A percentile compares a stretch with the other conserved stretches of the same genome.
Evolutionary conservation across 1,140 invertebrate species (phyloP).

Genomic region (Nylanderia fulva): DNA sequence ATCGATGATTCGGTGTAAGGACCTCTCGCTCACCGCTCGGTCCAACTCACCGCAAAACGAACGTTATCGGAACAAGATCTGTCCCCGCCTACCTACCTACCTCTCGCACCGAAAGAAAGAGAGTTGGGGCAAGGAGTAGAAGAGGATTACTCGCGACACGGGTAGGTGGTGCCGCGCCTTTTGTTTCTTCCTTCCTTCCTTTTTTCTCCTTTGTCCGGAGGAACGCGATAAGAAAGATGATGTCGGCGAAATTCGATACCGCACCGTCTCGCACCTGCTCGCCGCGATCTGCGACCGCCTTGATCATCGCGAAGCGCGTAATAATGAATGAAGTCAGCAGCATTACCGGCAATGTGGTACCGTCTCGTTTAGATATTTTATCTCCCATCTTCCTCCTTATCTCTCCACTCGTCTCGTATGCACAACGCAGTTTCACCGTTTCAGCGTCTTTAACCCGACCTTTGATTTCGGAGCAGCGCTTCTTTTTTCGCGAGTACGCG

Average conservation of each 20-base stretch:
- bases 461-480: background rate
- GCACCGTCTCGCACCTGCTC: slow-evolving; percentile 65
- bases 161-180: slow-evolving; percentile 22
- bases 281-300: background rate
- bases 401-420: background rate
- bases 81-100: slow-evolving; percentile 28
- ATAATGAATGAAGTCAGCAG: slow-evolving; percentile 38
- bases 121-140: background rate
- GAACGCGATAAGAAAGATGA: slow-evolving; percentile 52
- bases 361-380: background rate
- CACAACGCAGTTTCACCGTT: background rate
- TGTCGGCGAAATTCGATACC: slow-evolving; percentile 65
- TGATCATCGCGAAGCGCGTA: slow-evolving; percentile 8
- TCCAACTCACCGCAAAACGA: slow-evolving; percentile 37
- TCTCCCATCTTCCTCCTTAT: background rate
- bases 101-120: background rate
- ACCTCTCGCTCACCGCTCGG: slow-evolving; percentile 47
- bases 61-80: slow-evolving; percentile 59
- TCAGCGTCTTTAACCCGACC: background rate
- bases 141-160: slow-evolving; percentile 26
- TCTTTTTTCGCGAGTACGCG: background rate
- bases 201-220: slow-evolving; percentile 37
- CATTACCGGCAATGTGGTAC: background rate
- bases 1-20: slow-evolving; percentile 55
- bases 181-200: slow-evolving; percentile 29